Percentiles rank a stretch among this genome's conserved stretches.
These are phyloP conservation scores for Chrysodeixis includens DNA, from an alignment of 2,888 invertebrate genomes.

Conservation along the genomic window DNA sequence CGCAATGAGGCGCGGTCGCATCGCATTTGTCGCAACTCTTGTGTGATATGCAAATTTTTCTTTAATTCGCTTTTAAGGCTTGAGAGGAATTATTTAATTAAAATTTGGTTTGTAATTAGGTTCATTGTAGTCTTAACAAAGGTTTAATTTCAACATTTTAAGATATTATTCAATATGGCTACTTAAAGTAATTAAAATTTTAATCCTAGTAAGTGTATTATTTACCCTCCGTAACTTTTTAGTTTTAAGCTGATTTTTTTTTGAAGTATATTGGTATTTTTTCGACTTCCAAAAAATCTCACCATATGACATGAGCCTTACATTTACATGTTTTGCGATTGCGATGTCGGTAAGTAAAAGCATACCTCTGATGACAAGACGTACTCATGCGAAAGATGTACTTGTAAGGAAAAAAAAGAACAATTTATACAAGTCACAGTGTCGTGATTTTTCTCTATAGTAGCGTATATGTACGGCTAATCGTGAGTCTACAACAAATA, in stretches of 20 bases:
- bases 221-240: too few species aligned
- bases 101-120: slow-evolving; percentile 8
- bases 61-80: slow-evolving; percentile 25
- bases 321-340: neutral
- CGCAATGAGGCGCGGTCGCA: slow-evolving; percentile 55
- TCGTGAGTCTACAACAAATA: neutral
- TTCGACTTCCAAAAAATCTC: neutral
- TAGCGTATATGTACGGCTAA: neutral
- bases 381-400: neutral
- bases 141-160: neutral
- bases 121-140: neutral
- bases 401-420: neutral
- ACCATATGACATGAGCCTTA: neutral
- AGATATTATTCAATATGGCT: too few species aligned
- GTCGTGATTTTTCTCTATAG: neutral
- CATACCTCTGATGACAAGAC: slow-evolving; percentile 2
- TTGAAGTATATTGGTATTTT: too few species aligned
- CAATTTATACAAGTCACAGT: neutral
- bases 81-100: slow-evolving; percentile 15
- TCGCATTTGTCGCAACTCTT: slow-evolving; percentile 48
- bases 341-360: slow-evolving; percentile 1
- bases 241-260: too few species aligned
- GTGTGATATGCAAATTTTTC: slow-evolving; percentile 49
- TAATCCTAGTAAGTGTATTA: too few species aligned
- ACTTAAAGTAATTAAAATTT: too few species aligned